Base-by-base conservation (phyloP, 2,888 invertebrate species). In the Aphrophora alni region DNA sequence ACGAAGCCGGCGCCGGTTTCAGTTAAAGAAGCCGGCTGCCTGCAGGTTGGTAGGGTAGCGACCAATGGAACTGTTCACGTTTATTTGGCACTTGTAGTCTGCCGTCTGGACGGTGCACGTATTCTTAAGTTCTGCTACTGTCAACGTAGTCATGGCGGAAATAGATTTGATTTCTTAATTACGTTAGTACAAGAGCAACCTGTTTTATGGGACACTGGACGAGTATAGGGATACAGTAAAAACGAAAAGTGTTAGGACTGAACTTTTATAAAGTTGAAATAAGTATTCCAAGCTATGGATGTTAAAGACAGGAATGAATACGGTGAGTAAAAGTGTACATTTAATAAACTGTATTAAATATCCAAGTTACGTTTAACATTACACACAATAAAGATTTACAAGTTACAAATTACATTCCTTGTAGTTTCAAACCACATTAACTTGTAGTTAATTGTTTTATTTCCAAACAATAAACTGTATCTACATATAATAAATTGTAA, bases 191-290 rank as follows among this genome's bases (percentile, higher is more conserved):
- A 78, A 74, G 28, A 33, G 12, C 27, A 78, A 17, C 78, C 78
- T n/a, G 74, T 74, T 8, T 25, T 78, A 25, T 78, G 78, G 78
- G 72, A 78, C n/a, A n/a, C n/a, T n/a, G n/a, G n/a, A n/a, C n/a
- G n/a, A n/a, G n/a, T n/a, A n/a, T n/a, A n/a, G n/a, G n/a, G n/a
- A n/a, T n/a, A n/a, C n/a, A n/a, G n/a, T n/a, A n/a, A n/a, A n/a
- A n/a, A n/a, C n/a, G n/a, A n/a, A n/a, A n/a, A n/a, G n/a, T n/a
- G n/a, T n/a, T n/a, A n/a, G n/a, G n/a, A 78, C 44, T 69, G 72
- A 78, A 21, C 28, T 78, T 78, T 75, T 75, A 51, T 59, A 75
- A 26, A 75, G 51, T 51, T 75, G 28, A 75, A 75, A 59, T 51
- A 75, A 44, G 26, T 26, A 44, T 75, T 75, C 51, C 44, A 75